Evolutionary conservation across 2,113 vertebrate genomes (phyloP), one percentile per base, ranked within the genome.

Genomic region (Syngnathus floridae): DNA sequence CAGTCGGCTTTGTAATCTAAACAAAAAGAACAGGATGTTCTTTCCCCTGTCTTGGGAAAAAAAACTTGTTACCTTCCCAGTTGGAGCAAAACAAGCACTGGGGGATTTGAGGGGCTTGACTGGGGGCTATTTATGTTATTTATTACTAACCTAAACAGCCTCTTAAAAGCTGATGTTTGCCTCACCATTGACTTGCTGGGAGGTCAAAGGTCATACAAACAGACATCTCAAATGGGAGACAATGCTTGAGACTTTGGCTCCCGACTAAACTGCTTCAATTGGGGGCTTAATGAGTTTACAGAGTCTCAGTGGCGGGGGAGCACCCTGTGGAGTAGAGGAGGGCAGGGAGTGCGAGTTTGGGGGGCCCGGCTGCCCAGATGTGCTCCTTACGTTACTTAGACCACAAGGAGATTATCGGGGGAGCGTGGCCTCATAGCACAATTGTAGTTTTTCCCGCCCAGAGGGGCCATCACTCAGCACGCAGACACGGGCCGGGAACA

Each of bases 191-290:
- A 77, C 38, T 21, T 72, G 60, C 51, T 9, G 9, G 0, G 31
- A 67, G 86, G 86, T 88, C 86, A 79, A 60, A 83, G 82, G 85
- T 85, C 65, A n/a, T 81, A 64, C 79, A 88, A 89, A 88, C 82
- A 86, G 46, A 41, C 59, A 17, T 83, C 74, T 71, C 13, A 73
- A 67, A 64, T 65, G 48, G 55, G 70, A 64, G 70, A 80, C 63
- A 75, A 67, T 64, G 1, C 19, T 16, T 5, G 56, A 70, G 72
- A 65, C 73, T 69, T 36, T 60, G 31, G 51, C 82, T 66, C 61
- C 64, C 13, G 71, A 68, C 68, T 70, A 79, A 82, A 82, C 70
- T 41, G 31, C 64, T 74, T 64, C 77, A 63, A 78, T 73, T 74
- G 75, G 64, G 5, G 10, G 37, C 64, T 82, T 84, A 80, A 83